phyloP scores from a whole-genome alignment of 2,888 invertebrate genomes.

The Thymelicus sylvestris region DNA sequence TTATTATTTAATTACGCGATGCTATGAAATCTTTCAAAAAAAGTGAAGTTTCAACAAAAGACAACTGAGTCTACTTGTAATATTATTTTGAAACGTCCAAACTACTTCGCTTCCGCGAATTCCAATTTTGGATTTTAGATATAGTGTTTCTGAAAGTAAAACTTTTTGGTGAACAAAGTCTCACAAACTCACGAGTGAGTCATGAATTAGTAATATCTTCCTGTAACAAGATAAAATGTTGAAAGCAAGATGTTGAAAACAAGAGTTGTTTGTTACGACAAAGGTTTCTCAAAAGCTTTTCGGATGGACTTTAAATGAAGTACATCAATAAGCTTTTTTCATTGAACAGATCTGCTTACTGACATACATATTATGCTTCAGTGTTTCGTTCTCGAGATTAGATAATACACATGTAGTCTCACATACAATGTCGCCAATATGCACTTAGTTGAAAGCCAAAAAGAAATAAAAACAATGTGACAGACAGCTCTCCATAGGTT shows the following conservation, averaged over 20 bases:
- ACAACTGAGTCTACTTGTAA: not conserved
- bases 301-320: not conserved
- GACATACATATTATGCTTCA: too few relatives aligned
- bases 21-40: not conserved
- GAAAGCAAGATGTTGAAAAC: not conserved
- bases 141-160: not conserved
- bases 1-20: too few relatives aligned
- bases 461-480: too few relatives aligned
- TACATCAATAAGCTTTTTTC: not conserved
- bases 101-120: not conserved
- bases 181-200: not conserved
- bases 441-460: too few relatives aligned
- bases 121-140: constrained; percentile 6
- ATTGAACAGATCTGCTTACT: too few relatives aligned
- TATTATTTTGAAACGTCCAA: not conserved
- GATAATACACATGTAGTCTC: too few relatives aligned
- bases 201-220: not conserved
- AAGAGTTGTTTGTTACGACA: not conserved
- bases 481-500: too few relatives aligned
- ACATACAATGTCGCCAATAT: too few relatives aligned
- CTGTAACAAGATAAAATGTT: not conserved
- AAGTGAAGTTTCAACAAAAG: not conserved
- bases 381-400: too few relatives aligned
- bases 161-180: constrained; percentile 5
- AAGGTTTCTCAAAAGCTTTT: constrained; percentile 3